phyloP scores from a whole-genome alignment of 2,888 invertebrate genomes.

The Nysson spinosus region DNA sequence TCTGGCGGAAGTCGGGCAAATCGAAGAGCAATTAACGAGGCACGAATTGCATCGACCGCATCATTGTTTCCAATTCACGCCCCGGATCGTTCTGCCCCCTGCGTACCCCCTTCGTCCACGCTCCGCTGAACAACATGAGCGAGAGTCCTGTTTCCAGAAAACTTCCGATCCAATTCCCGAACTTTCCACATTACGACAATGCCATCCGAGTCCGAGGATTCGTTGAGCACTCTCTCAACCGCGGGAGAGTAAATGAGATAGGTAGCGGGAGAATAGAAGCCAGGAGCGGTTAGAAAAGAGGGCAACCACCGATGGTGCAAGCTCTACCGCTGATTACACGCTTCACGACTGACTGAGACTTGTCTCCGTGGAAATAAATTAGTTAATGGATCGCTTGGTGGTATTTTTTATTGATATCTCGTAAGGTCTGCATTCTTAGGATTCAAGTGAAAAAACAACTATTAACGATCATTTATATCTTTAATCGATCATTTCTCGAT shows the following conservation, averaged over 20 bases:
- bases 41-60: slow-evolving; percentile 29
- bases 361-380: slow-evolving; percentile 63
- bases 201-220: slow-evolving; percentile 53
- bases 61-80: slow-evolving; percentile 44
- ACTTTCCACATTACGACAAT: slow-evolving; percentile 70
- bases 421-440: too few relatives aligned
- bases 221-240: slow-evolving; percentile 36
- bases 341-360: slow-evolving; percentile 57
- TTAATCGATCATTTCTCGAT: too few relatives aligned
- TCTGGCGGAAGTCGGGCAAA: not conserved
- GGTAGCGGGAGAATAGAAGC: slow-evolving; percentile 2
- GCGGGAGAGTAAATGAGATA: slow-evolving; percentile 43
- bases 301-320: slow-evolving; percentile 19
- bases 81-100: slow-evolving; percentile 7
- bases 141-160: slow-evolving; percentile 64
- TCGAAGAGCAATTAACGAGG: slow-evolving; percentile 44
- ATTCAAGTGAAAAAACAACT: too few relatives aligned
- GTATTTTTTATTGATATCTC: too few relatives aligned
- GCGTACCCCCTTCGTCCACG: slow-evolving; percentile 7
- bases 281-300: slow-evolving; percentile 33
- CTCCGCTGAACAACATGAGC: not conserved
- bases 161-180: slow-evolving; percentile 68
- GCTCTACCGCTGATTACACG: slow-evolving; percentile 63
- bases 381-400: slow-evolving; percentile 60
- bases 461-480: too few relatives aligned